Evolutionary conservation across 2,797 vertebrate species (phyloP), one percentile per base, ranked within the genome.

Genomic region (Trachops cirrhosus): DNA sequence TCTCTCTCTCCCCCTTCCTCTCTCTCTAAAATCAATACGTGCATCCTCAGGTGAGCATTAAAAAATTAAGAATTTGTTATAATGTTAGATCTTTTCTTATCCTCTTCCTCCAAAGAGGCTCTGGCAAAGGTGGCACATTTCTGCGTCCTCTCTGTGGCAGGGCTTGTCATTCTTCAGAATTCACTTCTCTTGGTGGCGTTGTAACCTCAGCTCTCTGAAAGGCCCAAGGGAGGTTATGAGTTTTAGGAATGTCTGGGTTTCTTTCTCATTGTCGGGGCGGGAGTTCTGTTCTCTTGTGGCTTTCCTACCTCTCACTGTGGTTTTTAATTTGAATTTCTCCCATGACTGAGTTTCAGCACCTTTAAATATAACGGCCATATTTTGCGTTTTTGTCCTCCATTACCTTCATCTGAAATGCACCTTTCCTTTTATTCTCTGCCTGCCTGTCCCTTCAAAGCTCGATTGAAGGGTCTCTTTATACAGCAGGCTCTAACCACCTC

Each of bases 251-350:
- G 7, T 83, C 26, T 89, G 79, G 26, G n/a, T 74, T 89, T 79
- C 62, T 79, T 70, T 93, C 62, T 94, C 19, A 1, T 62, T 92
- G 29, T 70, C 64, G 34, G 21, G 37, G 26, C 21, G 29, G 34
- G 9, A 68, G 15, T 54, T 29, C 2, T 44, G 22, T 48, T 93
- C 54, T 92, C 19, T 44, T 50, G 22, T 82, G 83, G 79, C 78
- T 92, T 90, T 82, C 77, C 89, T 74, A 22, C 18, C 8, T 70
- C 46, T 93, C 37, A 9, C 21, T 92, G 68, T 90, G 57, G 44
- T 41, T 96, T 77, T 83, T 86, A 79, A 68, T 62, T 50, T 91
- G 82, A 88, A 19, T 86, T 92, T 95, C 15, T 75, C 37, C 83
- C 32, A 14, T 71, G 68, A 48, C 24, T 48, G 74, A 44, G 32